Evolutionary conservation across 2,113 vertebrate species (phyloP).

Genomic region (Sisor rabdophorus): DNA sequence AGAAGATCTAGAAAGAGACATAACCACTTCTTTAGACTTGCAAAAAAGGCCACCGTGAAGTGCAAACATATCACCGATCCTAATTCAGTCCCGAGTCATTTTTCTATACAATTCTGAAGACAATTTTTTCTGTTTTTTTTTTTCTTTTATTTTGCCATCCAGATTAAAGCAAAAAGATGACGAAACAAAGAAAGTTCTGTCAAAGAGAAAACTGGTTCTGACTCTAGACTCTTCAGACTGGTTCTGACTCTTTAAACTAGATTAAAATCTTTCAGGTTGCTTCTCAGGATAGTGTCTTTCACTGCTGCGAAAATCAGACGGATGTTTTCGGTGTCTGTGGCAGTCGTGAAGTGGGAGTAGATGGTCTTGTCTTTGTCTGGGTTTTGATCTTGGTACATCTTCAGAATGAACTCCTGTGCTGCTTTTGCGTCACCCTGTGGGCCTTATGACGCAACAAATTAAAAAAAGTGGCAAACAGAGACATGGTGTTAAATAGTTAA

Average conservation of each 20-base stretch:
- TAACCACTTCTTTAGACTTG: not conserved
- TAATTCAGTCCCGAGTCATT: not conserved
- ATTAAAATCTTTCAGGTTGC: conserved; percentile 81
- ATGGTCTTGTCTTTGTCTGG: conserved; percentile 80
- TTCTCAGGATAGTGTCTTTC: conserved; percentile 86
- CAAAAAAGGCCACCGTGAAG: not conserved
- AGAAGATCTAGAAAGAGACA: not conserved
- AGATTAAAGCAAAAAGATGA: not conserved
- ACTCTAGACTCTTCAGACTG: too few relatives aligned
- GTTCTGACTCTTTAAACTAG: conserved; percentile 62
- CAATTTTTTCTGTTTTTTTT: not conserved
- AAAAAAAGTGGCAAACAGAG: too few relatives aligned
- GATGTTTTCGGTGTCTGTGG: conserved; percentile 87
- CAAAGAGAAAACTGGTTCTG: not conserved
- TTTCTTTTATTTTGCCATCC: not conserved
- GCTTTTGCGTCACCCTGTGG: conserved; percentile 74
- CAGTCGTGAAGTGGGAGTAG: conserved; percentile 84
- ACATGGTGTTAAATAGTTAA: not conserved
- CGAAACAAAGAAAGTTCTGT: not conserved
- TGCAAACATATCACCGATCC: not conserved
- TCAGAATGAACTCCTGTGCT: conserved; percentile 82
- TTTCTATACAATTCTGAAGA: not conserved
- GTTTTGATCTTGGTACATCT: conserved; percentile 84
- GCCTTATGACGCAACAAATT: conserved; percentile 60
- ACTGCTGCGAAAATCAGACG: conserved; percentile 81